Evolutionary conservation across 2,797 vertebrate genomes (phyloP).

Genomic region (Melopsittacus undulatus): DNA sequence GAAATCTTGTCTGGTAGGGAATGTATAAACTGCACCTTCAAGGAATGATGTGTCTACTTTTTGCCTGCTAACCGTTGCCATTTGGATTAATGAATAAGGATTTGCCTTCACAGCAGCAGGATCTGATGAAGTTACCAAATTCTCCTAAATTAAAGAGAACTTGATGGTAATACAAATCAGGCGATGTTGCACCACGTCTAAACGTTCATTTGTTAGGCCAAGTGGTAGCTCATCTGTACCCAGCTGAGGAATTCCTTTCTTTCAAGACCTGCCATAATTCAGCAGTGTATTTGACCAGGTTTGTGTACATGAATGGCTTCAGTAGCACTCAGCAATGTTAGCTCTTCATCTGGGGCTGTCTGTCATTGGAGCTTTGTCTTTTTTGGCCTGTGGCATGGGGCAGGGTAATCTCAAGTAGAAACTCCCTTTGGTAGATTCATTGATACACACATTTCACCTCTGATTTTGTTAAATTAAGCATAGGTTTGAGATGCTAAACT

Average conservation of each 20-base stretch:
- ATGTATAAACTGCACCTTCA: neutral
- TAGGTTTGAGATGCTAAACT: neutral
- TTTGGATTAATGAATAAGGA: neutral
- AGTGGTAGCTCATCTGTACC: neutral
- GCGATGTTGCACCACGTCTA: neutral
- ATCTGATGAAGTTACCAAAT: neutral
- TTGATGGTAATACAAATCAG: neutral
- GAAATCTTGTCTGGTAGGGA: neutral
- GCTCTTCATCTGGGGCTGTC: neutral
- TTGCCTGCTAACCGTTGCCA: neutral
- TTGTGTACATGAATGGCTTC: neutral
- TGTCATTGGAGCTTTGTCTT: neutral
- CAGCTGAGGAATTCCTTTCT: neutral
- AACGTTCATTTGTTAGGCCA: neutral
- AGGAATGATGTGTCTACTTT: neutral
- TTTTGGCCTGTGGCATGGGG: neutral
- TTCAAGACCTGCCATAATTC: neutral
- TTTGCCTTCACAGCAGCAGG: neutral
- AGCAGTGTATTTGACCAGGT: neutral
- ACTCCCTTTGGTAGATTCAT: neutral
- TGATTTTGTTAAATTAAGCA: neutral
- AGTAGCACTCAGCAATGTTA: neutral
- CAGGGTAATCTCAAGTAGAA: neutral
- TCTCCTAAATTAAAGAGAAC: neutral
- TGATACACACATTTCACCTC: neutral